Conservation (phyloP, 2,113 vertebrate species). For the Nesospiza acunhae region DNA sequence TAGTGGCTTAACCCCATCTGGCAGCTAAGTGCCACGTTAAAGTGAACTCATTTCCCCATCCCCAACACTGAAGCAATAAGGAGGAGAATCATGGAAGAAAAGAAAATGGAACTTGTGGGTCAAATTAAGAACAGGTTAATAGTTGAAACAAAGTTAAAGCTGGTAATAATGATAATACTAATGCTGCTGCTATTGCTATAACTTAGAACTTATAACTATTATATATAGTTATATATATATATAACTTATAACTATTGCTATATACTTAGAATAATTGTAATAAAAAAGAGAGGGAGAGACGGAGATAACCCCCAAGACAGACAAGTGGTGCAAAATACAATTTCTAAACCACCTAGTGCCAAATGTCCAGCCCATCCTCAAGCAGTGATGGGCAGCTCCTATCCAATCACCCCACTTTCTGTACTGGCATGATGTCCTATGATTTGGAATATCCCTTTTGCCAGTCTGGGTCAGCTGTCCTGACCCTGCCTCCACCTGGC, state of each 20-base stretch:
- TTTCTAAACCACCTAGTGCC: background rate
- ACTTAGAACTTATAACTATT: too few species aligned
- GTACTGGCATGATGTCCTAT: accelerated
- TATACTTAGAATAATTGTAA: background rate
- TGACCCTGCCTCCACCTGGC: accelerated
- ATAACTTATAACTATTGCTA: too few species aligned
- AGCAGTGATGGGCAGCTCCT: background rate
- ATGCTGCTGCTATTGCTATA: background rate
- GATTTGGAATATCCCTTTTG: background rate
- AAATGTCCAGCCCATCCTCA: background rate
- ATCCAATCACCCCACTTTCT: background rate
- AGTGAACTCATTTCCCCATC: background rate
- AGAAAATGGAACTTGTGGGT: background rate
- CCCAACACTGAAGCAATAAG: background rate
- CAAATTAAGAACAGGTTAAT: background rate
- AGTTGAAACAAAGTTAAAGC: background rate
- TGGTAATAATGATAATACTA: too few species aligned
- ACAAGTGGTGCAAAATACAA: background rate
- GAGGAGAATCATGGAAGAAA: accelerated
- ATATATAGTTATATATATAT: too few species aligned
- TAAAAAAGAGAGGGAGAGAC: background rate
- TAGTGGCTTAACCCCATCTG: background rate
- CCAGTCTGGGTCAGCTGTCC: background rate
- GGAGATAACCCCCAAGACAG: background rate
- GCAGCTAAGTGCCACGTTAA: background rate